Percentiles rank a stretch among this genome's conserved stretches.
Evolutionary conservation across 2,113 vertebrate genomes (phyloP).

Genomic region (Ictidomys tridecemlineatus): DNA sequence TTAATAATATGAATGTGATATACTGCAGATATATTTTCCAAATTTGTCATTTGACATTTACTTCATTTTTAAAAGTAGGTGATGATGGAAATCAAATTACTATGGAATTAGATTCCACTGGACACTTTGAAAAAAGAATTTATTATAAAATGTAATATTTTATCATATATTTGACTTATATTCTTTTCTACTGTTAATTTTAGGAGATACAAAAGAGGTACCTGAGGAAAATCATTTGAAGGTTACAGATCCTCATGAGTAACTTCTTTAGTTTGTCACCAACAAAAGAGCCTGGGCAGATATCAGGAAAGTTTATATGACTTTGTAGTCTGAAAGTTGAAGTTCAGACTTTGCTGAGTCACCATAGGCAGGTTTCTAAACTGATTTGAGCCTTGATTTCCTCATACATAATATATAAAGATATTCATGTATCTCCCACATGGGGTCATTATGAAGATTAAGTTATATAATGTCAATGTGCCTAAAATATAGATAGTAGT

Average conservation of each 20-base stretch:
- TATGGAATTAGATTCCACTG: not conserved
- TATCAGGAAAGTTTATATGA: conserved; percentile 2
- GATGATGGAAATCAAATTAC: not conserved
- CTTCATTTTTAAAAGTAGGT: conserved; percentile 1
- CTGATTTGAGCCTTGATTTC: not conserved
- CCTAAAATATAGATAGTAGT: not conserved
- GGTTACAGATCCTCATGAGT: not conserved
- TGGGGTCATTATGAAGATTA: not conserved
- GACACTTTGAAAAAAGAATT: not conserved
- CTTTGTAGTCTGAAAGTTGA: not conserved
- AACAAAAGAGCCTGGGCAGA: not conserved
- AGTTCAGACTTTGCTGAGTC: not conserved
- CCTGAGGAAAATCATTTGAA: not conserved
- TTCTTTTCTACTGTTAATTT: not conserved
- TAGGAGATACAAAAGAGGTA: not conserved
- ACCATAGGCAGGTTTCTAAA: not conserved
- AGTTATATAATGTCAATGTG: not conserved
- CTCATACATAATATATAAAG: not conserved
- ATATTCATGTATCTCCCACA: not conserved
- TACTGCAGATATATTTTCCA: not conserved
- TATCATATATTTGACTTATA: not conserved
- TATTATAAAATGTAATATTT: conserved; percentile 12
- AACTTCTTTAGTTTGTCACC: not conserved
- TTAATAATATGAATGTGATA: conserved; percentile 5
- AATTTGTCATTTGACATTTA: not conserved